Evolutionary conservation across 2,113 vertebrate species (phyloP), one percentile per base, ranked within the genome.

Genomic region (Potamarius usumacintae): DNA sequence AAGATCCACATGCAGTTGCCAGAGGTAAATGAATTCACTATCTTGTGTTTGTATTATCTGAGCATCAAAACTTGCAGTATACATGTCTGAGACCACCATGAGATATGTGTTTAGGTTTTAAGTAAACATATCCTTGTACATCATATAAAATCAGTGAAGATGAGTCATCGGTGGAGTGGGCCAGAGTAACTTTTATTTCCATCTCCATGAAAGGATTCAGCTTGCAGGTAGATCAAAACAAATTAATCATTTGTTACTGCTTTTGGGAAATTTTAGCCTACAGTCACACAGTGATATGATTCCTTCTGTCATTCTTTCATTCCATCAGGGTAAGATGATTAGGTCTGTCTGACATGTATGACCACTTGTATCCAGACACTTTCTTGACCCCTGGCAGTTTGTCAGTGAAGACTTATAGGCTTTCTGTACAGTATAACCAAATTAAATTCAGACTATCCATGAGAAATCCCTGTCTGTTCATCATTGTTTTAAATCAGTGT

Each of bases 181-280:
- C 27, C 27, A 58, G 17, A 82, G 30, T 34, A 87, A 82, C 63
- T 27, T 88, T 78, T 79, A 85, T 84, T 88, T 90, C 78, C 42
- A 10, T 78, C 67, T 84, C 27, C 52, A 71, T 17, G 22, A 88
- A 83, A 87, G 72, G 34, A 88, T 85, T 80, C 81, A 83, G 85
- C 90, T 91, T 62, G 81, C 62, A 91, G 88, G 88, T 89, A 83
- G 79, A 88, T 91, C 87, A 85, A 62, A 83, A 84, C 58, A 89
- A 86, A 90, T 90, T 85, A 87, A 90, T 72, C 69, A 58, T 71
- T 83, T 82, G 83, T 89, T 76, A 85, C 55, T 82, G 67, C 17
- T 84, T 79, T 82, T 80, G 57, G 48, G 87, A 89, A 50, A 14
- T 34, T 78, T 14, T 72, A 62, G 84, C 88, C 88, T 87, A 62